Evolutionary conservation across 2,113 vertebrate genomes (phyloP), one percentile per base, ranked within the genome.

Genomic region (Regulus satrapa): DNA sequence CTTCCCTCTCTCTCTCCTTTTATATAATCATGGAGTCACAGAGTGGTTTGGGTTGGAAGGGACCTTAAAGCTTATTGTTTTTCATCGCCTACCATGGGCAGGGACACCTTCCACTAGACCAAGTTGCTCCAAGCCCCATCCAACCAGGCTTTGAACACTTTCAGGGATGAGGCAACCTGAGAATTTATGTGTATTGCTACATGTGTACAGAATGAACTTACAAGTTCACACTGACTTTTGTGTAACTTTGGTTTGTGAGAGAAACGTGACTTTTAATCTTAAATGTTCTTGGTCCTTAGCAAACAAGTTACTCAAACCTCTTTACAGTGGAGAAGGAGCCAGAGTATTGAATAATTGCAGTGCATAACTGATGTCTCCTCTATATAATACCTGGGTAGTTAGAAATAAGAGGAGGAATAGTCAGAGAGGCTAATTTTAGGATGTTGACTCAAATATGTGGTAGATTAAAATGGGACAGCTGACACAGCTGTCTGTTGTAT

Each of bases 341-440:
- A 19, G 38, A 55, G n/a, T 14, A 1, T 4, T 75, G 62, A 67
- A 15, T 61, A 68, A 62, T 14, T 92, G 78, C n/a, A 40, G 21
- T 6, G 28, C 7, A 0, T 28, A 56, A 36, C n/a, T 14, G 51
- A 36, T 9, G 14, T 36, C 61, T 91, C 0, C 1, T 68, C 36
- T 32, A 38, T 9, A 3, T 85, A 25, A 85, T 61, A 88, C 34
- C 18, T 40, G 16, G 45, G 41, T 56, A 31, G 81, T 54, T 84
- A 26, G 68, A 78, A 61, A 85, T 51, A 72, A 72, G 62, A 75
- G 79, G 38, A 92, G 75, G 55, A 85, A 69, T 38, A 82, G 95
- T 82, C 66, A n/a, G 2, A 36, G 46, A 58, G 36, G 91, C 85
- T 96, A 90, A 93, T 95, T 94, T 97, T 96, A 94, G 94, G 82